A percentile compares a stretch with the other conserved stretches of the same genome.
phyloP scores from a whole-genome alignment of 2,797 vertebrate genomes.

The Mus minutoides region DNA sequence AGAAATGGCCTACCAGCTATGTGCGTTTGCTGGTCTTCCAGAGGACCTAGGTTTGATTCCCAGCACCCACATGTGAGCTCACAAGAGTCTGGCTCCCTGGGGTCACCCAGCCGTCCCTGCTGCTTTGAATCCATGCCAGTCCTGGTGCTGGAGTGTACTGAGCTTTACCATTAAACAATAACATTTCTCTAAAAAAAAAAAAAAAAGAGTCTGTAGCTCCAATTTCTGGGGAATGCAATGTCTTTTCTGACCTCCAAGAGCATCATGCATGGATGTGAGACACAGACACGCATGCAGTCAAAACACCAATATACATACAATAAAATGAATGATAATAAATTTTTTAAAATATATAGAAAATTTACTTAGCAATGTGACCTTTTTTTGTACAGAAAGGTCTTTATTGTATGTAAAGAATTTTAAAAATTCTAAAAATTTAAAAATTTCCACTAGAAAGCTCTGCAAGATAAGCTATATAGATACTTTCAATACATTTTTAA shows the following conservation, averaged over 20 bases:
- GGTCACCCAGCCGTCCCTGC: too few relatives aligned
- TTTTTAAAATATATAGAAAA: not conserved
- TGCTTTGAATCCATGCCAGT: too few relatives aligned
- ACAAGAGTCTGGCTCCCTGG: too few relatives aligned
- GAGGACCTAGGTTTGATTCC: not conserved
- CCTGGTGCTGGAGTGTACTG: too few relatives aligned
- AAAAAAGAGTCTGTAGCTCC: not conserved
- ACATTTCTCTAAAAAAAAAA: too few relatives aligned
- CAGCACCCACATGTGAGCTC: not conserved
- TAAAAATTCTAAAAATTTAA: too few relatives aligned
- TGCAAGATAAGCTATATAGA: slow-evolving; percentile 49
- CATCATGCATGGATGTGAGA: not conserved
- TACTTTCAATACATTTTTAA: not conserved
- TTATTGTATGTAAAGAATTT: slow-evolving; percentile 55
- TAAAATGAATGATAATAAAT: not conserved
- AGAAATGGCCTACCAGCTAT: not conserved
- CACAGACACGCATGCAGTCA: not conserved
- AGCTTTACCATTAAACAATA: too few relatives aligned
- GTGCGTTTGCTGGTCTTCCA: not conserved
- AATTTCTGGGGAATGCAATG: not conserved
- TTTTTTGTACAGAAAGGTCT: slow-evolving; percentile 64
- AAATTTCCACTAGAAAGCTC: not conserved
- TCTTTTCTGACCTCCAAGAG: not conserved
- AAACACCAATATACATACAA: not conserved
- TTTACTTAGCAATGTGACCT: not conserved